phyloP scores from a whole-genome alignment of 2,113 vertebrate species.

The Rhinogobius similis region DNA sequence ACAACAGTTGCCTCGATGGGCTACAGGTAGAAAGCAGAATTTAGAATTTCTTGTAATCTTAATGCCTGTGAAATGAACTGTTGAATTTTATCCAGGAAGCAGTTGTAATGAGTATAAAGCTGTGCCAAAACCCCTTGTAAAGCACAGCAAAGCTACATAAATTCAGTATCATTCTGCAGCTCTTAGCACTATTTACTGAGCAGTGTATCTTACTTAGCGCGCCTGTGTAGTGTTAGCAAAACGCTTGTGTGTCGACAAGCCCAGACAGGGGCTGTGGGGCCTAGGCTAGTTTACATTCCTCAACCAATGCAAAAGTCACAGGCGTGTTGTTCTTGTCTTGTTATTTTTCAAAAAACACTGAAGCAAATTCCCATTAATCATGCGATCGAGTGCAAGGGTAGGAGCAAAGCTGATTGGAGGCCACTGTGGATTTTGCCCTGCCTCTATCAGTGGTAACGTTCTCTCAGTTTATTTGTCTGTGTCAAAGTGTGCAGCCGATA shows the following conservation, averaged over 20 bases:
- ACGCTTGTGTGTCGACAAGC: conserved; percentile 42
- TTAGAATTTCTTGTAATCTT: background rate
- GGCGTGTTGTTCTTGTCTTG: conserved; percentile 30
- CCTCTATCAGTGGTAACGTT: background rate
- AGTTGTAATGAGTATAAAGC: background rate
- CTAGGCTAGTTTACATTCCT: conserved; percentile 70
- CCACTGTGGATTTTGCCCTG: background rate
- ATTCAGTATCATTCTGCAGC: conserved; percentile 42
- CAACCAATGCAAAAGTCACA: conserved; percentile 44
- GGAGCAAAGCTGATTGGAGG: conserved; percentile 13
- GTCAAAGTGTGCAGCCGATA: conserved; percentile 43
- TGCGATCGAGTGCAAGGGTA: conserved; percentile 26
- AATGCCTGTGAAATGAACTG: background rate
- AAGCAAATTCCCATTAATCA: background rate
- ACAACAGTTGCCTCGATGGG: no score
- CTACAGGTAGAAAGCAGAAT: no score
- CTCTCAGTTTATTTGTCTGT: background rate
- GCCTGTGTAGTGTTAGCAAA: conserved; percentile 53
- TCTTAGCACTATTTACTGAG: conserved; percentile 42
- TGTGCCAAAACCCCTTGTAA: conserved; percentile 6
- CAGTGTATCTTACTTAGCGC: conserved; percentile 22
- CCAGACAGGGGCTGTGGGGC: conserved; percentile 64
- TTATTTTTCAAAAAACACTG: background rate
- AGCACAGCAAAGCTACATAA: conserved; percentile 11
- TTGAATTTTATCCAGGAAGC: background rate